Evolutionary conservation across 2,113 vertebrate species (phyloP).

Genomic region (Seriola aureovittata): DNA sequence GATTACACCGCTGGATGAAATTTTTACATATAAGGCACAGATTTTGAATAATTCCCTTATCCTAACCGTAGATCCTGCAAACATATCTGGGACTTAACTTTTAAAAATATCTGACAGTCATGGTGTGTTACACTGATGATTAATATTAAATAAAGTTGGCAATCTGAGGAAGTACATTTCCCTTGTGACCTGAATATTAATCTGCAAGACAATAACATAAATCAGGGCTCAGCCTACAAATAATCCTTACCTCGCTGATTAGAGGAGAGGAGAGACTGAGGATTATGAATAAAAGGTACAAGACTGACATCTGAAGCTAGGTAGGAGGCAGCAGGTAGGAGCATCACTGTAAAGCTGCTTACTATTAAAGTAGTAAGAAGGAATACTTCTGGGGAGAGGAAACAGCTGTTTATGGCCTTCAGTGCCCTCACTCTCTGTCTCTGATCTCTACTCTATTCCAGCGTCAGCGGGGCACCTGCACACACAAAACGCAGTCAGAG

Average conservation of each 20-base stretch:
- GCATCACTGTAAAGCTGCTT: not conserved
- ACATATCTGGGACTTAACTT: conserved; percentile 10
- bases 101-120: not conserved
- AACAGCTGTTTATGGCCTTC: too few species aligned
- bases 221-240: not conserved
- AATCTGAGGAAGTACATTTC: not conserved
- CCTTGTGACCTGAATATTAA: conserved; percentile 9
- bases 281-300: not conserved
- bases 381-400: too few species aligned
- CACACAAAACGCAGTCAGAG: too few species aligned
- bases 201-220: not conserved
- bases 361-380: too few species aligned
- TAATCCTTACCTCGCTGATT: not conserved
- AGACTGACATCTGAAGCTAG: not conserved
- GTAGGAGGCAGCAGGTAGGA: not conserved
- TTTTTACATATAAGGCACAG: conserved; percentile 4
- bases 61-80: not conserved
- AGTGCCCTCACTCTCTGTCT: too few species aligned
- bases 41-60: not conserved
- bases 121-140: not conserved
- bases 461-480: too few species aligned
- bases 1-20: not conserved
- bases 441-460: too few species aligned
- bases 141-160: not conserved
- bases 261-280: not conserved